Evolutionary conservation across 2,888 invertebrate genomes (phyloP).

Genomic region (Sussaba pulchella): DNA sequence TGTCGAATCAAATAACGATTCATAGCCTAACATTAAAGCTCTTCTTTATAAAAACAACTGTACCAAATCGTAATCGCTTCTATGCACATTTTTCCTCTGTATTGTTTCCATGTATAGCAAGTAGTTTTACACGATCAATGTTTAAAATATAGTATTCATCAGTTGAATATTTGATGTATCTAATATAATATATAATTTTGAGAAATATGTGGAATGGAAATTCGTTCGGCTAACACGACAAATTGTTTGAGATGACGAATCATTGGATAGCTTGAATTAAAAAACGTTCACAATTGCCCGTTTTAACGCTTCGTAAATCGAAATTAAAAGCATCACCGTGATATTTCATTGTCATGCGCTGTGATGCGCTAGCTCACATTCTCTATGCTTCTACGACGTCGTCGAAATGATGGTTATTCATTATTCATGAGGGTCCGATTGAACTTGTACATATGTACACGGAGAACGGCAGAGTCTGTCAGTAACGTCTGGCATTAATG

Average conservation of each 20-base stretch:
- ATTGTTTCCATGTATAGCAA: neutral
- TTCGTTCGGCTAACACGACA: too few species aligned
- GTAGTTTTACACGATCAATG: neutral
- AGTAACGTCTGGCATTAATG: slow-evolving; percentile 29
- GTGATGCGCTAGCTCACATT: neutral
- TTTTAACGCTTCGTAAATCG: too few species aligned
- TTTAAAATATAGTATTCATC: neutral
- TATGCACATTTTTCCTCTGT: neutral
- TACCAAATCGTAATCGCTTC: neutral
- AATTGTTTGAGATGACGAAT: too few species aligned
- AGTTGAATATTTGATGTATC: too few species aligned
- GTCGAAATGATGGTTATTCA: slow-evolving; percentile 30
- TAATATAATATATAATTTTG: too few species aligned
- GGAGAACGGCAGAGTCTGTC: slow-evolving; percentile 19
- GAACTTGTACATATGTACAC: neutral
- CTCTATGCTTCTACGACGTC: neutral
- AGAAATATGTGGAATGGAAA: too few species aligned
- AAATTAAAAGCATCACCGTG: neutral
- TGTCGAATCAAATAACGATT: slow-evolving; percentile 30
- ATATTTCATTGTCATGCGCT: neutral
- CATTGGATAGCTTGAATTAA: too few species aligned
- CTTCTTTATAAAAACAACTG: slow-evolving; percentile 16
- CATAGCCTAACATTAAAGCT: slow-evolving; percentile 39
- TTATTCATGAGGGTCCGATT: slow-evolving; percentile 31
- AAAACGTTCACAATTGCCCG: too few species aligned